Percentiles rank a stretch among this genome's conserved stretches.
Conservation (phyloP, 2,888 invertebrate genomes). For the Harpalus rubripes region DNA sequence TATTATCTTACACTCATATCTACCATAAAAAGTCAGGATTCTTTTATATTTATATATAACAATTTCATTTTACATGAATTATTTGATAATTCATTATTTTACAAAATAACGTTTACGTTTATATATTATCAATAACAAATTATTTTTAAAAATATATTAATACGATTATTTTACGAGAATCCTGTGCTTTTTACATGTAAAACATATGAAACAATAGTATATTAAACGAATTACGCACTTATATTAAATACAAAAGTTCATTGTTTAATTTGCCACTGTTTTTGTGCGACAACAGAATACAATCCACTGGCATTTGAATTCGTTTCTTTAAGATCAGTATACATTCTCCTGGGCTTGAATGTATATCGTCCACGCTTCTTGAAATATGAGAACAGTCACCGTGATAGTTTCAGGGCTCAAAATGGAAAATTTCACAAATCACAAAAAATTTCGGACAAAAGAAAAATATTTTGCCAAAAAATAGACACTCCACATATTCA, state of each 20-base stretch:
- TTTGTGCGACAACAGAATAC: slow-evolving; percentile 34
- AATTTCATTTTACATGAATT: slow-evolving; percentile 55
- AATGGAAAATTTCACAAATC: too few species aligned
- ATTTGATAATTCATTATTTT: slow-evolving; percentile 58
- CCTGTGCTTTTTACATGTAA: slow-evolving; percentile 40
- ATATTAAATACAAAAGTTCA: slow-evolving; percentile 45
- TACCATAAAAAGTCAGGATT: slow-evolving; percentile 44
- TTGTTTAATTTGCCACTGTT: slow-evolving; percentile 33
- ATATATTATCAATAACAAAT: slow-evolving; percentile 46
- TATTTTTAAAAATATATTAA: slow-evolving; percentile 40
- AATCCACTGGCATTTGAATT: slow-evolving; percentile 31
- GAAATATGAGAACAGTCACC: slow-evolving; percentile 46
- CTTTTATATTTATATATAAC: slow-evolving; percentile 40
- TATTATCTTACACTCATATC: slow-evolving; percentile 48
- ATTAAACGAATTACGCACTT: slow-evolving; percentile 29
- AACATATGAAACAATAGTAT: slow-evolving; percentile 34
- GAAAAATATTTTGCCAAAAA: too few species aligned
- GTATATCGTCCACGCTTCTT: slow-evolving; percentile 33
- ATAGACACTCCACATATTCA: too few species aligned
- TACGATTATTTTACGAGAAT: slow-evolving; percentile 24
- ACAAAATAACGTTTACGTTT: slow-evolving; percentile 47
- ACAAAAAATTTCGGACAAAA: too few species aligned
- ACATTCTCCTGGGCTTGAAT: slow-evolving; percentile 26
- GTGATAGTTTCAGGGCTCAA: background rate
- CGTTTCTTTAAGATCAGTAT: slow-evolving; percentile 22